These are phyloP conservation scores for Setophaga kirtlandii DNA, from an alignment of 2,113 vertebrate species.

Conservation along the genomic window DNA sequence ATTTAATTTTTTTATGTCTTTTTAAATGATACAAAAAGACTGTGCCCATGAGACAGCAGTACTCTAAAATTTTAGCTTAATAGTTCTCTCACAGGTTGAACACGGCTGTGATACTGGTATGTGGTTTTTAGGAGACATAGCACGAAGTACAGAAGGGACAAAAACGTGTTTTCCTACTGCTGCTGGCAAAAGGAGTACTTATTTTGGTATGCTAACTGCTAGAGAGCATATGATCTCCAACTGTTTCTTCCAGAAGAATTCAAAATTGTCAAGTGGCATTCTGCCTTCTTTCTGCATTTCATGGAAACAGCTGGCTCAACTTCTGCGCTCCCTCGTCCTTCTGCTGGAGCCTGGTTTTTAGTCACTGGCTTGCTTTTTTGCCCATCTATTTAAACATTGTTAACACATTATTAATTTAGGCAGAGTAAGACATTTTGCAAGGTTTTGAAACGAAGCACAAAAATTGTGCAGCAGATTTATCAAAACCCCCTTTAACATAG, in stretches of 20 bases:
- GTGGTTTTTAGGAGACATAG: conserved; percentile 9
- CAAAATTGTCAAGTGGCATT: conserved; percentile 37
- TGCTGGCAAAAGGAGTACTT: conserved; percentile 26
- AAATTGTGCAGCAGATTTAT: background rate
- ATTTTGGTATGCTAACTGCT: conserved; percentile 51
- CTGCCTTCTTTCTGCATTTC: conserved; percentile 15
- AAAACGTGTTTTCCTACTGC: conserved; percentile 9
- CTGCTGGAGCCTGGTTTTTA: background rate
- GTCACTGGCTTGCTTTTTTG: background rate
- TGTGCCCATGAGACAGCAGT: background rate
- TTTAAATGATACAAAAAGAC: background rate
- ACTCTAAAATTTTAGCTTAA: background rate
- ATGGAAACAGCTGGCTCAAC: conserved; percentile 27
- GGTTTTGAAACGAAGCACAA: background rate
- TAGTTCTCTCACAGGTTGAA: background rate
- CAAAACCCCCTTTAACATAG: background rate
- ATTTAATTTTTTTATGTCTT: background rate
- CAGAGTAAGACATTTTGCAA: background rate
- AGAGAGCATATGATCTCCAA: conserved; percentile 53
- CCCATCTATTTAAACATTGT: background rate
- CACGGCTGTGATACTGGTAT: background rate
- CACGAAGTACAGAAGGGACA: conserved; percentile 31
- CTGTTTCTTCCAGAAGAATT: conserved; percentile 45
- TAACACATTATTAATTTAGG: background rate
- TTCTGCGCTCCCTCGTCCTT: background rate